These are phyloP conservation scores for roundworm (Caenorhabditis elegans) DNA, from an alignment of 1,140 invertebrate genomes.

Conservation along the genomic window DNA sequence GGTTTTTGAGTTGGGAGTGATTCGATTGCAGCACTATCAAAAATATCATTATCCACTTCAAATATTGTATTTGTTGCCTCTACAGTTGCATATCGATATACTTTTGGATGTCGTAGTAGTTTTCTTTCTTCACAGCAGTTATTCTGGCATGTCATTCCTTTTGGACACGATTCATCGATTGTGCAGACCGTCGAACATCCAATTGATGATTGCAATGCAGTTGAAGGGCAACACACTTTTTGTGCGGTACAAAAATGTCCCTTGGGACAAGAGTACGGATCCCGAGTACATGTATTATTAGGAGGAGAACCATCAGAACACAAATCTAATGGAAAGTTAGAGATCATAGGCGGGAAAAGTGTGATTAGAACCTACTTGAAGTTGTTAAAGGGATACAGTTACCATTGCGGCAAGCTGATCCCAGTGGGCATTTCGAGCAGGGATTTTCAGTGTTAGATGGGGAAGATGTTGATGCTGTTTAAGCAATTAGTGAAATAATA, in stretches of 20 bases:
- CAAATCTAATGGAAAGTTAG: constrained; percentile 27
- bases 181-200: constrained; percentile 26
- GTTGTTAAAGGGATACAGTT: constrained; percentile 31
- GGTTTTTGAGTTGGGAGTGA: neutral
- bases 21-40: constrained; percentile 21
- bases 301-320: constrained; percentile 46
- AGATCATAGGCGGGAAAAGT: neutral
- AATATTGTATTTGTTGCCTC: neutral
- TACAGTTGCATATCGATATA: constrained; percentile 19
- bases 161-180: constrained; percentile 23
- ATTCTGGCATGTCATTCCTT: constrained; percentile 31
- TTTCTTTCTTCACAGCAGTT: constrained; percentile 35
- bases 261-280: neutral
- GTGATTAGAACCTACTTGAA: constrained; percentile 32
- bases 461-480: constrained; percentile 33
- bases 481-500: constrained; percentile 20
- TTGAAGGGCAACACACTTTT: constrained; percentile 36
- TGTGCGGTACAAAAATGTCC: constrained; percentile 35
- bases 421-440: constrained; percentile 40
- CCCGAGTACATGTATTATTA: constrained; percentile 21
- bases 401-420: constrained; percentile 30
- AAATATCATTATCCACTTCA: neutral
- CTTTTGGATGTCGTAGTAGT: constrained; percentile 34
- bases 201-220: constrained; percentile 20
- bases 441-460: constrained; percentile 24